phyloP scores from a whole-genome alignment of 2,797 vertebrate genomes.

The Avahi laniger region DNA sequence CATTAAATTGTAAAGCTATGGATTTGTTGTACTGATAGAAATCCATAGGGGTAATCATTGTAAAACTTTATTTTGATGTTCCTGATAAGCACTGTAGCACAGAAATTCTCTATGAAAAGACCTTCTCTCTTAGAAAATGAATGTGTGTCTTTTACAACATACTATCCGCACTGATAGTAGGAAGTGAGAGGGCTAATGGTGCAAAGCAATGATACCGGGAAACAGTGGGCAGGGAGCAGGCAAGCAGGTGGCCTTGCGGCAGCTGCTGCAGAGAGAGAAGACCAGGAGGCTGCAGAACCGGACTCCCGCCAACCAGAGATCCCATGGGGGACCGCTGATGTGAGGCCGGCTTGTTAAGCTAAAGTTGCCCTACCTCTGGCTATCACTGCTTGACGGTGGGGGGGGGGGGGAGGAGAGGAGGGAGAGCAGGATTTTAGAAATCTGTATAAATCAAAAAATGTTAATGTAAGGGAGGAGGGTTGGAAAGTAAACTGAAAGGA shows the following conservation, averaged over 20 bases:
- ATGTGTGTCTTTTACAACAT: neutral
- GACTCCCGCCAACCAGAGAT: neutral
- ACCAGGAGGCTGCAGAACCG: neutral
- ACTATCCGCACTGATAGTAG: neutral
- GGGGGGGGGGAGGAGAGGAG: accelerated
- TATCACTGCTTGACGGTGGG: neutral
- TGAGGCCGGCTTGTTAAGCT: neutral
- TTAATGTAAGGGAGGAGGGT: neutral
- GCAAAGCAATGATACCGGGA: neutral
- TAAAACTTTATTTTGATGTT: neutral
- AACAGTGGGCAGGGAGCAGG: neutral
- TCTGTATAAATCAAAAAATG: neutral
- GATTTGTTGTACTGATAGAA: neutral
- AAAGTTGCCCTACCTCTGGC: neutral
- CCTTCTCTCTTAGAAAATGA: neutral
- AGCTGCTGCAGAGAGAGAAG: neutral
- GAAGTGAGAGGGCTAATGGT: neutral
- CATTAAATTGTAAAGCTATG: neutral
- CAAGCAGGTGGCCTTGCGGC: neutral
- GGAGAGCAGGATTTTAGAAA: neutral
- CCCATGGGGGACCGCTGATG: neutral
- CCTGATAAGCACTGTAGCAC: neutral
- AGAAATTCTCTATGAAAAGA: neutral
- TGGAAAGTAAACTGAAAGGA: neutral
- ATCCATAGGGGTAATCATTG: neutral